Base-by-base conservation (phyloP, 2,888 invertebrate genomes). In the Boloria euphrosyne region DNA sequence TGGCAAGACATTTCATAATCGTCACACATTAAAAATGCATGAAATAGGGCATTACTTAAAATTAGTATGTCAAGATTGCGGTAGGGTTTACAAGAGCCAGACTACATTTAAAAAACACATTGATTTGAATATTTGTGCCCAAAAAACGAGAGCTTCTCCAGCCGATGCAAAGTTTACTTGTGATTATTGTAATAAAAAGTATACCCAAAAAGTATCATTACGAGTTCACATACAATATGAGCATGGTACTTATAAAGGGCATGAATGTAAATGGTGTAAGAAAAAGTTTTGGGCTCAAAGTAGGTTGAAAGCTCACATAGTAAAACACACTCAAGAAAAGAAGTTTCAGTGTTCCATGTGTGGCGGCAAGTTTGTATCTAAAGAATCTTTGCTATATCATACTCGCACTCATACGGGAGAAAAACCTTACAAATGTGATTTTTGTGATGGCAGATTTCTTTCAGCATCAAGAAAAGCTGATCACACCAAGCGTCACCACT, bases 371-470 rank as follows among this genome's bases (percentile, higher is more conserved):
- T 90, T 86, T 79, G 89, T 89, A 0, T 80, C 85, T 0, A 89
- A 85, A 71, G 87, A 88, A 68, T 87, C 90, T 0, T 77, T 90
- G 17, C 66, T 89, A 16, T 89, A 89, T 71, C 90, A 90, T 67
- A 89, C 89, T 4, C 76, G 90, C n/a, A 83, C 79, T 0, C 90
- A 90, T 60, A 90, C 90, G 0, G 90, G 90, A 0, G 90, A 90
- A 65, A 84, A 80, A 47, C 90, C 90, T 0, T 90, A 88, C 62
- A 78, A 80, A 70, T 90, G 90, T 70, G 72, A 80, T 0, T 76
- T 82, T 62, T 90, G 90, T 71, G 82, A 86, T 13, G 74, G 73
- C 1, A 75, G 76, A 17, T 90, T 89, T 61, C 68, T 89, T 3
- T 89, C 89, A 2, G 80, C 87, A 1, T 89, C 90, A 1, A 78